A percentile compares a stretch with the other conserved stretches of the same genome.
Evolutionary conservation across 1,140 invertebrate species (phyloP).

Genomic region (Lithobius niger): DNA sequence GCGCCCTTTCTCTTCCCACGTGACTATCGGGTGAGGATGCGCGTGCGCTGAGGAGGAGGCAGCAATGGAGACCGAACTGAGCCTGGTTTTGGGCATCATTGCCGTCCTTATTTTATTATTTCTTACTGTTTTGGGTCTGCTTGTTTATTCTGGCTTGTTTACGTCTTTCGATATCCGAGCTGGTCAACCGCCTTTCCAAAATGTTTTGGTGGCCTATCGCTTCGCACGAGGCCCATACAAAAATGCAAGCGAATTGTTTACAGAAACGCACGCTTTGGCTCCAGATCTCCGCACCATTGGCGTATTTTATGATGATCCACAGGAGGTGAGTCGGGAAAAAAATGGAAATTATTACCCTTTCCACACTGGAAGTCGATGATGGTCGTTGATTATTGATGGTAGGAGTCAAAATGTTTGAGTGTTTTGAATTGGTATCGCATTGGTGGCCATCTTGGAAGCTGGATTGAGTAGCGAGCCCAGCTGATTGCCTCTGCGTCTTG

Average conservation of each 20-base stretch:
- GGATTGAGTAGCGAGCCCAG: too few relatives aligned
- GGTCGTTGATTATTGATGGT: background rate
- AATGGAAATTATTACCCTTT: background rate
- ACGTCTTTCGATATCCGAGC: conserved; percentile 25
- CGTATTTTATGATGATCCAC: conserved; percentile 37
- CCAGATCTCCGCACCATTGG: conserved; percentile 30
- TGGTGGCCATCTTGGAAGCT: background rate
- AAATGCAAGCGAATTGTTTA: conserved; percentile 30
- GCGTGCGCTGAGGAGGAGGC: background rate
- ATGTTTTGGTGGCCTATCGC: conserved; percentile 31
- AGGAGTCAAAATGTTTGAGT: background rate
- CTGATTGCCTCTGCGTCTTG: too few relatives aligned
- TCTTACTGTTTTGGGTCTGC: conserved; percentile 23
- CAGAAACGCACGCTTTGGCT: conserved; percentile 27
- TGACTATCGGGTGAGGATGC: too few relatives aligned
- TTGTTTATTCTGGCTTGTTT: conserved; percentile 30
- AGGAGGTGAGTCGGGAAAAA: conserved; percentile 26
- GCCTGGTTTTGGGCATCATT: conserved; percentile 19
- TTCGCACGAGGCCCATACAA: conserved; percentile 34
- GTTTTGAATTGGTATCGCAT: background rate
- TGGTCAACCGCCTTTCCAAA: conserved; percentile 27
- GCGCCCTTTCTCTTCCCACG: too few relatives aligned
- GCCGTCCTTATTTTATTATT: conserved; percentile 22
- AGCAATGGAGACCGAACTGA: conserved; percentile 11
- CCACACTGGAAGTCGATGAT: conserved; percentile 1